Evolutionary conservation across 2,797 vertebrate species (phyloP).

Genomic region (Cossypha caffra): DNA sequence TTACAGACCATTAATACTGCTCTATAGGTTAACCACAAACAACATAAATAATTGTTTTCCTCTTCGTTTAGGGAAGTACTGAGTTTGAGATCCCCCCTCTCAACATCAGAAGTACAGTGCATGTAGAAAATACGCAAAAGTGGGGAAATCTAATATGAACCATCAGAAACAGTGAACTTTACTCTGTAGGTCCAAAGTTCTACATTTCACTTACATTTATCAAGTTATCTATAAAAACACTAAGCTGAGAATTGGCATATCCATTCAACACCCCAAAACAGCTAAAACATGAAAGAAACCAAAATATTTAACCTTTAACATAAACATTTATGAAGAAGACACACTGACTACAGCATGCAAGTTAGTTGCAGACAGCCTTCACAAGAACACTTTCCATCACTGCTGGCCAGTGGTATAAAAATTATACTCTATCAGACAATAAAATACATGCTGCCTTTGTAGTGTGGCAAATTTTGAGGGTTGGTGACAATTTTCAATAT

Average conservation of each 20-base stretch:
- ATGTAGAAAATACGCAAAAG: neutral
- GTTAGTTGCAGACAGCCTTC: neutral
- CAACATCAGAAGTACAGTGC: neutral
- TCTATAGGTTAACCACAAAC: conserved; percentile 22
- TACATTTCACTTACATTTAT: neutral
- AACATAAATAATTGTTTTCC: conserved; percentile 35
- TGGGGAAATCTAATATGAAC: neutral
- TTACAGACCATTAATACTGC: neutral
- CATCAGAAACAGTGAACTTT: neutral
- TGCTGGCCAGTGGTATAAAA: neutral
- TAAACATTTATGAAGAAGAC: neutral
- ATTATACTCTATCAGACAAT: neutral
- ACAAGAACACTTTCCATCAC: neutral
- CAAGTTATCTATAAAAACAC: neutral
- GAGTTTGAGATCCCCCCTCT: neutral
- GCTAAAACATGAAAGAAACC: neutral
- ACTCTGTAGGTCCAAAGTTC: neutral
- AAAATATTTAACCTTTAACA: neutral
- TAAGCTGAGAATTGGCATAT: neutral
- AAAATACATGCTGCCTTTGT: neutral
- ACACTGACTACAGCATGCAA: neutral
- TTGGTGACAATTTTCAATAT: neutral
- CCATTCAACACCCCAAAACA: neutral
- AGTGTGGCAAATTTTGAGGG: neutral
- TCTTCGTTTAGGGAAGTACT: neutral